Base-by-base conservation (phyloP, 2,888 invertebrate genomes). In the Chironomus riparius region DNA sequence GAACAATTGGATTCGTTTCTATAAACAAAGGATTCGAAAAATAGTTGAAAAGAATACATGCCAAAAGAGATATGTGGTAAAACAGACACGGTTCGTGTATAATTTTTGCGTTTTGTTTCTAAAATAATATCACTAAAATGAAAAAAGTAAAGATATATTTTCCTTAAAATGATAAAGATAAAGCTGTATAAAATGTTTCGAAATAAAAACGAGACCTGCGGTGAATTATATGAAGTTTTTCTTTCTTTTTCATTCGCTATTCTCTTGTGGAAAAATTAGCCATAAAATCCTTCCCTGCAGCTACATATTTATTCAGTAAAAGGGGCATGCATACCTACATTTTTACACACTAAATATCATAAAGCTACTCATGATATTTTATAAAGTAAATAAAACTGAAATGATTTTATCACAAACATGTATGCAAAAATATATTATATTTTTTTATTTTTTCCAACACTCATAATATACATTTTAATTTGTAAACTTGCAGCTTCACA, bases 201-300 rank as follows among this genome's bases (percentile, higher is more conserved):
- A 70, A 70, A 70, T 70, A 70, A 70, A 70, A 70, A 50, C 70
- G 56, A 70, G 70, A 70, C 70, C 70, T 70, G 70, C 70, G 70
- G 70, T 70, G 70, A 70, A 15, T 56, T 56, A 70, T 70, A 70
- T 70, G 70, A 70, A 70, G 50, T 50, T 50, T 70, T 70, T 69
- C 47, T 50, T 24, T 50, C 18, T 56, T 56, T 18, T 56, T 56
- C 15, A 15, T 15, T 56, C 18, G 56, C 56, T 56, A 18, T 56
- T 56, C 15, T 18, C 56, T 15, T 56, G n/a, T 15, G 18, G 56
- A 56, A 70, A 70, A 70, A 70, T 70, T 70, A 70, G 70, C 70
- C 47, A 70, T 70, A 70, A 70, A 70, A 48, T 13, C 50, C 50
- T 70, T 70, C 70, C 70, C 47, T 48, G 50, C 56, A 70, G 70